Percentiles rank a stretch among this genome's conserved stretches.
Conservation (phyloP, 2,113 vertebrate species). For the Amblyopsis rosae region DNA sequence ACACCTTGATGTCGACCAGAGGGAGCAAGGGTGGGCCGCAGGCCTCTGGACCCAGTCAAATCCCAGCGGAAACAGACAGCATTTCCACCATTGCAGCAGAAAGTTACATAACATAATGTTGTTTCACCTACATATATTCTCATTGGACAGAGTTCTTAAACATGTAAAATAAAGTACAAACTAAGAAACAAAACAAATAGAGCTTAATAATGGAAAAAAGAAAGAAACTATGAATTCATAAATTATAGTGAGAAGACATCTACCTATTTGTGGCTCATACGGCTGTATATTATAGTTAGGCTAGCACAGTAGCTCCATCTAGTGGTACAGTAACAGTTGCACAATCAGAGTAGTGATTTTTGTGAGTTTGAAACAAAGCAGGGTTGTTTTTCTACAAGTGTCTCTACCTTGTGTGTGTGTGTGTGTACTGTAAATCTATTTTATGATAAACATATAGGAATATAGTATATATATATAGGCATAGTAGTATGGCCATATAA, state of each 20-base stretch:
- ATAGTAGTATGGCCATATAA: too few relatives aligned
- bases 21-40: conserved; percentile 19
- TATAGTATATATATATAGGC: too few relatives aligned
- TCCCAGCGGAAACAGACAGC: not conserved
- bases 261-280: not conserved
- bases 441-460: not conserved
- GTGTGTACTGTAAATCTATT: not conserved
- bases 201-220: too few relatives aligned
- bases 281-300: not conserved
- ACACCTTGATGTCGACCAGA: conserved; percentile 32
- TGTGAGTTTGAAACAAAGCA: not conserved
- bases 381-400: not conserved
- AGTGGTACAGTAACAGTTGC: conserved; percentile 44
- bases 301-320: conserved; percentile 53
- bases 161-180: too few relatives aligned
- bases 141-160: too few relatives aligned
- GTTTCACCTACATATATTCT: too few relatives aligned
- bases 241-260: too few relatives aligned
- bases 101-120: too few relatives aligned
- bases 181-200: too few relatives aligned
- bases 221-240: too few relatives aligned
- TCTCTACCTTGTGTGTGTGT: not conserved
- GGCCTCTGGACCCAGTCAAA: not conserved
- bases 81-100: not conserved
- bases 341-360: conserved; percentile 12